Conservation (phyloP, 2,888 invertebrate species). For the Calameuta filiformis region DNA sequence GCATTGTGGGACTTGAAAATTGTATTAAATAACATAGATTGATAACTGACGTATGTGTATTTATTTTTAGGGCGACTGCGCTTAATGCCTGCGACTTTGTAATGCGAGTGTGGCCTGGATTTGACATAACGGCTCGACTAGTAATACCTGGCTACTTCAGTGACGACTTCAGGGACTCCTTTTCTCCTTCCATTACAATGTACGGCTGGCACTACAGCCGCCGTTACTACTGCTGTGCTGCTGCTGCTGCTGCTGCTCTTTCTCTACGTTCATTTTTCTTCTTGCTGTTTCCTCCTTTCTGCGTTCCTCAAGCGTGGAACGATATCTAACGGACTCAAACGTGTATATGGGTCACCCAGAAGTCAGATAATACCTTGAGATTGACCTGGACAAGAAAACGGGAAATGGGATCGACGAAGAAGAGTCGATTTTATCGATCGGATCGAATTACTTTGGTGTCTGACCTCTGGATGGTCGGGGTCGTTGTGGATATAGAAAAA, state of each 20-base stretch:
- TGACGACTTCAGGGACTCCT: neutral
- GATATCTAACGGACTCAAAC: conserved; percentile 42
- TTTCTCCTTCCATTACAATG: neutral
- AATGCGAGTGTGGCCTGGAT: conserved; percentile 37
- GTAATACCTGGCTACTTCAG: conserved; percentile 7
- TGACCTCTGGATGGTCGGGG: neutral
- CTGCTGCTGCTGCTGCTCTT: neutral
- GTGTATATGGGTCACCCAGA: conserved; percentile 23
- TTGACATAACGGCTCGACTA: conserved; percentile 45
- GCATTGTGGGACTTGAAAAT: neutral
- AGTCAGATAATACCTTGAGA: conserved; percentile 5
- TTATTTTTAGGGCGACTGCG: no score
- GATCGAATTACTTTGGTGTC: neutral
- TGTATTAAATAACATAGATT: neutral
- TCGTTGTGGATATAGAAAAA: neutral
- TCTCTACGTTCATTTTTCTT: neutral
- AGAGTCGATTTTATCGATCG: neutral
- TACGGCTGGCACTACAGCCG: neutral
- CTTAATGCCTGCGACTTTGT: conserved; percentile 18
- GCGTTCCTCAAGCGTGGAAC: conserved; percentile 19
- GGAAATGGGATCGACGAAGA: neutral
- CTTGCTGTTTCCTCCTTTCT: neutral
- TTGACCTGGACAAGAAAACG: neutral
- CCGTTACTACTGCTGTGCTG: neutral
- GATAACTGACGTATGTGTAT: neutral